Base-by-base conservation (phyloP, 2,113 vertebrate genomes). In the Tichodroma muraria region DNA sequence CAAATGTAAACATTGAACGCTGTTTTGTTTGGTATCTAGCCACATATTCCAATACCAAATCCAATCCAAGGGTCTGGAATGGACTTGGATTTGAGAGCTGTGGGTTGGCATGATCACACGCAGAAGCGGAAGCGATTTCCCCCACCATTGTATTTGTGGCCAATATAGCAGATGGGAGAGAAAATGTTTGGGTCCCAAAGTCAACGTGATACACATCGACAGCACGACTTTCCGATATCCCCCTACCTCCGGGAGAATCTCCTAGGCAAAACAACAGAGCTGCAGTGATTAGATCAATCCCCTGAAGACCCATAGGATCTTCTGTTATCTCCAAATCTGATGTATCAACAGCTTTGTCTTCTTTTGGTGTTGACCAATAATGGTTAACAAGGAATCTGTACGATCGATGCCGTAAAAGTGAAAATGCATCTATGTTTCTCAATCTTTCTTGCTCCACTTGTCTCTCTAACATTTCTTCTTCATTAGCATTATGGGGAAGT, bases 21-120 rank as follows among this genome's bases (percentile, higher is more conserved):
- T 99, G 99, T 97, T 99, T 99, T 73, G 99, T 99, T 96, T 99
- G 99, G 98, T 99, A 99, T 95, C 99, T 98, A 89, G 99, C 98
- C 80, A 99, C 98, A 95, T 98, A 98, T 96, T 99, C 99, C 90
- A 99, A 98, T 35, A 99, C 99, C 86, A 99, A 98, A 96, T 99
- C 98, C 60, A 99, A 98, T 53, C 99, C 98, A 79, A 99, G 98
- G 10, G 98, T 99, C 96, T 98, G 98, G 97, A 99, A 99, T 14
- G 99, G 99, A 97, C 99, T 99, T 66, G 99, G 99, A 96, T 99
- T 99, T 93, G 99, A 98, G 89, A 99, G 98, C 92, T 99, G 99
- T 30, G 99, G 98, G 69, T 99, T 99, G 73, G 99, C 99, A 84
- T 99, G 99, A 96, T 99, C 99, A 66, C 99, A 99, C 44, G 99